Conservation (phyloP, 2,888 invertebrate species). For the Idaea dimidiata region DNA sequence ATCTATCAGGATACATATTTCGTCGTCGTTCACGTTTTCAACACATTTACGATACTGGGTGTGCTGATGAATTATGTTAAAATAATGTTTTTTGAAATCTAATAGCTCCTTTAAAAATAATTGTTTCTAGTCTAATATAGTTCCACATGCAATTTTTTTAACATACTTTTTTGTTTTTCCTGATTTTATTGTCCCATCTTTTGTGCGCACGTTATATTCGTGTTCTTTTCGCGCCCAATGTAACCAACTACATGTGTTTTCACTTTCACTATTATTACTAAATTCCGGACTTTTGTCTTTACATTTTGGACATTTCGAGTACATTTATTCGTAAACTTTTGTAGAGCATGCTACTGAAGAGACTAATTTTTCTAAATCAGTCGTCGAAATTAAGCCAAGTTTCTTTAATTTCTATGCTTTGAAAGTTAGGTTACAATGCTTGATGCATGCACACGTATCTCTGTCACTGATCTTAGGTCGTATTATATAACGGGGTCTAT, state of each 20-base stretch:
- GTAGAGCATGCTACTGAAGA: slow-evolving; percentile 2
- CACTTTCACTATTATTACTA: not conserved
- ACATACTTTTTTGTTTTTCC: too few relatives aligned
- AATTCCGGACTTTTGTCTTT: not conserved
- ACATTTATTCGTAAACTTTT: slow-evolving; percentile 5
- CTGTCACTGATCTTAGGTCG: slow-evolving; percentile 9
- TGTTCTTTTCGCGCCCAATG: slow-evolving; percentile 4
- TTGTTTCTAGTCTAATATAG: too few relatives aligned
- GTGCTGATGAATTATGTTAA: slow-evolving; percentile 8
- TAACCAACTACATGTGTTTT: slow-evolving; percentile 7
- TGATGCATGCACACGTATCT: slow-evolving; percentile 9
- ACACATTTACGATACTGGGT: slow-evolving; percentile 6
- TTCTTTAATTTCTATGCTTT: slow-evolving; percentile 6
- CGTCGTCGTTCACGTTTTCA: slow-evolving; percentile 5
- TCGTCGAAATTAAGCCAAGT: slow-evolving; percentile 5
- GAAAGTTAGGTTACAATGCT: slow-evolving; percentile 10
- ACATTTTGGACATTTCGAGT: slow-evolving; percentile 4
- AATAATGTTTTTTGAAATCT: too few relatives aligned
- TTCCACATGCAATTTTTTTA: too few relatives aligned
- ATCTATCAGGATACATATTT: slow-evolving; percentile 4
- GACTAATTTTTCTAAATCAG: slow-evolving; percentile 5
- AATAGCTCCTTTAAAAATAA: too few relatives aligned
- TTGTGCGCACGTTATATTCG: too few relatives aligned
- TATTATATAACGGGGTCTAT: slow-evolving; percentile 10
- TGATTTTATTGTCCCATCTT: too few relatives aligned